Evolutionary conservation across 2,888 invertebrate species (phyloP), one percentile per base, ranked within the genome.

Genomic region (Nebria salina): DNA sequence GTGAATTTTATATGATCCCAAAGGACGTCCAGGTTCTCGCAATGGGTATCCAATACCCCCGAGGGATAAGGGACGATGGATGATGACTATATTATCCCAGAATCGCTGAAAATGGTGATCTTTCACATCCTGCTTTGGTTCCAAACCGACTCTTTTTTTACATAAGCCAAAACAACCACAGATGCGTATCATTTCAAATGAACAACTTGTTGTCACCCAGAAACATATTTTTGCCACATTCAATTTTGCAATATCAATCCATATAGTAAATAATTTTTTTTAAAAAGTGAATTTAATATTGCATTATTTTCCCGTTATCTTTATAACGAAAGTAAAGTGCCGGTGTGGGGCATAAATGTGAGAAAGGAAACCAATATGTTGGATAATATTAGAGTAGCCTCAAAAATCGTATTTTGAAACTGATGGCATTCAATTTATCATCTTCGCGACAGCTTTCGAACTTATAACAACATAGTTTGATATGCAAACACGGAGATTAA

Each of bases 401-500:
- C 72, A 80, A 75, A 77, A 80, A 80, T 75, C 75, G 20, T 68
- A 79, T 79, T 79, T 79, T 64, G 41, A 68, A 68, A 20, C 54
- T 34, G 80, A 80, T 80, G 80, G 75, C 75, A 72, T 75, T 54
- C 80, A 68, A 80, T 80, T 80, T 75, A 80, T 80, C 80, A 80
- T 75, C 54, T 26, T n/a, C 41, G 26, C 65, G 80, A 80, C 80
- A 80, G 80, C 75, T 64, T 75, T 42, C 26, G 72, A 80, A 72
- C 75, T 75, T 75, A 80, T 78, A 77, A 78, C 80, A 65, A 75
- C 80, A 72, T 75, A 80, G 80, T 80, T 80, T 66, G 75, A 68
- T 74, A 80, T 80, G 75, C 75, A 75, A 72, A 80, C 80, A 80
- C 75, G 75, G 41, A 80, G 75, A 80, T 80, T 80, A 80, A 80